Evolutionary conservation across 1,140 invertebrate species (phyloP), one percentile per base, ranked within the genome.

Genomic region (Diplogasteroides magnus): DNA sequence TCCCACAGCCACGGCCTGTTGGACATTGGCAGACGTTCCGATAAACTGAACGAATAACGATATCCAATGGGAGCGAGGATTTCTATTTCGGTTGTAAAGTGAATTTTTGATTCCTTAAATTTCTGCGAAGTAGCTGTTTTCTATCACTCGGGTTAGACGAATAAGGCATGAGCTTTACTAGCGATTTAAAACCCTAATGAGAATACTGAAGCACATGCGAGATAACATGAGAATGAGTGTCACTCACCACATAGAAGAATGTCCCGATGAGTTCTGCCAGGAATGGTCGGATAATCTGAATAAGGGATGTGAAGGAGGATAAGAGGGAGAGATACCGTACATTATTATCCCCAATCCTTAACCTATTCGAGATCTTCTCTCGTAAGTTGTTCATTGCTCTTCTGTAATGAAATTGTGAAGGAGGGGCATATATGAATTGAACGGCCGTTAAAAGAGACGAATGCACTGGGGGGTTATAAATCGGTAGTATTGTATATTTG

Each of bases 241-340:
- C n/a, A n/a, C n/a, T n/a, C n/a, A 87, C 86, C 72, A 86, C 76
- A 2, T 87, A 78, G 23, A 86, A 78, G 72, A 87, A 86, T 31
- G 86, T 87, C 57, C 86, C 86, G 27, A 85, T 73, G 66, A 86
- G 84, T 76, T 86, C 86, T 3, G 86, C 82, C 19, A 87, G 69
- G 56, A 84, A 79, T 67, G 85, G 82, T 31, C 85, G 72, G 2
- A 82, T 48, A 2, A 78, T 62, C 25, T 71, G n/a, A n/a, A n/a
- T n/a, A n/a, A n/a, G n/a, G n/a, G n/a, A n/a, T n/a, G n/a, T n/a
- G n/a, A n/a, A n/a, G n/a, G n/a, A n/a, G n/a, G n/a, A n/a, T n/a
- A n/a, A n/a, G n/a, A n/a, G n/a, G n/a, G n/a, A n/a, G n/a, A n/a
- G n/a, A n/a, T n/a, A n/a, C n/a, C n/a, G n/a, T n/a, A n/a, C n/a